Evolutionary conservation across 1,140 invertebrate species (phyloP).

Genomic region (Paraescarpia echinospica): DNA sequence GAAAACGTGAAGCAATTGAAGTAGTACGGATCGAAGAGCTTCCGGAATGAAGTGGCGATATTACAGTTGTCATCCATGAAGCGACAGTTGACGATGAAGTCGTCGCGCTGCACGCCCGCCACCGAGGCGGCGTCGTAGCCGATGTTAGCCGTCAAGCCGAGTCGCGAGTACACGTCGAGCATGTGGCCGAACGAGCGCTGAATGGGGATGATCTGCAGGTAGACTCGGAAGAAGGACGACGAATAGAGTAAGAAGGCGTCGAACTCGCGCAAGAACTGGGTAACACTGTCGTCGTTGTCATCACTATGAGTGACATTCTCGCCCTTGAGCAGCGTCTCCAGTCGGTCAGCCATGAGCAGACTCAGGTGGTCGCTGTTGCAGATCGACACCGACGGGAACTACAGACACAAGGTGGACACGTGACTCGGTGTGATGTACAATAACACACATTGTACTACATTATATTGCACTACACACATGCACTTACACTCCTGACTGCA

Average conservation of each 20-base stretch:
- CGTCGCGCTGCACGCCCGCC: conserved; percentile 24
- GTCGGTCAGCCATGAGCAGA: conserved; percentile 11
- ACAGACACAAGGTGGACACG: too few relatives aligned
- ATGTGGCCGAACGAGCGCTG: conserved; percentile 8
- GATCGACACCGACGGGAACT: conserved; percentile 29
- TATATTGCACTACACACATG: neutral
- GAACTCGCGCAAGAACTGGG: conserved; percentile 2
- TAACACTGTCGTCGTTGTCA: conserved; percentile 6
- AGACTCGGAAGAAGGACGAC: neutral
- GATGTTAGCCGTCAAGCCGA: conserved; percentile 28
- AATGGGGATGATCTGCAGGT: neutral
- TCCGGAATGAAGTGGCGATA: conserved; percentile 22
- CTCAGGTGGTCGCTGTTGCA: conserved; percentile 30
- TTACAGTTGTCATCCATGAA: conserved; percentile 33
- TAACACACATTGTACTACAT: neutral
- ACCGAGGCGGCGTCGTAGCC: conserved; percentile 21
- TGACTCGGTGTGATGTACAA: neutral
- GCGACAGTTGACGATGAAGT: conserved; percentile 31
- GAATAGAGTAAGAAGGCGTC: neutral
- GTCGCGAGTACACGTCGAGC: conserved; percentile 24
- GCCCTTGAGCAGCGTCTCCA: conserved; percentile 20
- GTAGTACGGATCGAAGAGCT: conserved; percentile 32
- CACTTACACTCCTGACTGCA: neutral
- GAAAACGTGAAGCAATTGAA: conserved; percentile 34
- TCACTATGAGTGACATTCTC: neutral